Evolutionary conservation across 1,140 invertebrate genomes (phyloP).

Genomic region (Eciton burchellii): DNA sequence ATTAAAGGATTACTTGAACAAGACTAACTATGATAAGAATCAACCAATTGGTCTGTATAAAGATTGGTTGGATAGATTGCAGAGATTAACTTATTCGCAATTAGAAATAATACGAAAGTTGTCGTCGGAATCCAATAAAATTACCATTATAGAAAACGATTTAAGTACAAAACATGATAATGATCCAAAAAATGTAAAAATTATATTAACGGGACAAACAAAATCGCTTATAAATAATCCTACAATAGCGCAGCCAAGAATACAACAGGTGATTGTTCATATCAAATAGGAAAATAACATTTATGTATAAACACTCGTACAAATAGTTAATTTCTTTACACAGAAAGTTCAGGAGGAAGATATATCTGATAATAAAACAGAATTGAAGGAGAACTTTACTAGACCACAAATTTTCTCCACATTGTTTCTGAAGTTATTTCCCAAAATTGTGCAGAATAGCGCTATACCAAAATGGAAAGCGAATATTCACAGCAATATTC

Average conservation of each 20-base stretch:
- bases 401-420: slow-evolving; percentile 79
- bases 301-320: background rate
- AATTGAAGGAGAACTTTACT: slow-evolving; percentile 69
- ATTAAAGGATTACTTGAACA: slow-evolving; percentile 84
- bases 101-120: slow-evolving; percentile 80
- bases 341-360: slow-evolving; percentile 15
- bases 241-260: slow-evolving; percentile 4
- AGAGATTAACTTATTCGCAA: slow-evolving; percentile 82
- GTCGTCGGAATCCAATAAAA: slow-evolving; percentile 72
- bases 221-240: background rate
- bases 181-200: slow-evolving; percentile 18
- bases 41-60: slow-evolving; percentile 85
- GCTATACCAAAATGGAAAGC: slow-evolving; percentile 83
- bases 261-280: slow-evolving; percentile 14
- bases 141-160: background rate
- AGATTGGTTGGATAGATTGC: slow-evolving; percentile 85
- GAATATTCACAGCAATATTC: slow-evolving; percentile 78
- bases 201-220: slow-evolving; percentile 52
- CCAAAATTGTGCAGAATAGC: slow-evolving; percentile 67
- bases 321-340: background rate
- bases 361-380: slow-evolving; percentile 2
- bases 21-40: slow-evolving; percentile 84
- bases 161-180: background rate
- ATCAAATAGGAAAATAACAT: background rate
- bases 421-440: slow-evolving; percentile 78